phyloP scores from a whole-genome alignment of 2,797 vertebrate genomes.

The Neostethus bicornis region DNA sequence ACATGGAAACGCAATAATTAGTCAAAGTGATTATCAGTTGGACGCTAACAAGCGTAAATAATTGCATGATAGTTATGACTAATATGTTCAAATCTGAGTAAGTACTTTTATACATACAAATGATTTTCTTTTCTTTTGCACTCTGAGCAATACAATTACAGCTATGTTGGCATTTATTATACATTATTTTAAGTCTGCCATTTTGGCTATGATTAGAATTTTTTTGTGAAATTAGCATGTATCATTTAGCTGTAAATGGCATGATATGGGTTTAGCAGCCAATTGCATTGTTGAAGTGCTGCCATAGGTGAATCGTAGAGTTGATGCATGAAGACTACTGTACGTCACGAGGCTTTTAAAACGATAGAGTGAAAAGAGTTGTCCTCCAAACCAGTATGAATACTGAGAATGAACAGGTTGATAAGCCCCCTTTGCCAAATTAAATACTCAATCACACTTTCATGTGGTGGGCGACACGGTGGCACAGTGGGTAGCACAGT shows the following conservation, averaged over 20 bases:
- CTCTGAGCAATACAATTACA: constrained; percentile 3
- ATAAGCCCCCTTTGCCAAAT: background rate
- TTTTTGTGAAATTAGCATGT: background rate
- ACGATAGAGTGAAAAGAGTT: background rate
- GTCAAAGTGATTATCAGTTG: background rate
- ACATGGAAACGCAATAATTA: constrained; percentile 1
- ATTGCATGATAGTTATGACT: background rate
- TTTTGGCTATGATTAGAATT: background rate
- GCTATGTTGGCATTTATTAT: background rate
- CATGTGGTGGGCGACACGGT: too few species aligned
- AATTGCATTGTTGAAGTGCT: constrained; percentile 17
- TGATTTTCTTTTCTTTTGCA: background rate
- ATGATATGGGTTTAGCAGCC: constrained; percentile 27
- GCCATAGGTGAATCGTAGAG: constrained; percentile 9
- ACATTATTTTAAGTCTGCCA: background rate
- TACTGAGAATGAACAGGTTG: constrained; percentile 1
- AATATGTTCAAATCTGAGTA: background rate
- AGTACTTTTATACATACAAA: background rate
- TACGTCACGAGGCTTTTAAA: constrained; percentile 4
- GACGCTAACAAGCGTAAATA: constrained; percentile 15
- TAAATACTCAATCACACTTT: background rate
- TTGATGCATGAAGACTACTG: constrained; percentile 43
- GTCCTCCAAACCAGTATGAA: background rate
- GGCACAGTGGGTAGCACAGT: too few species aligned
- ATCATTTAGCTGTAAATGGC: constrained; percentile 4